These are phyloP conservation scores for Ormyrus thymus DNA, from an alignment of 2,888 invertebrate genomes.

Conservation along the genomic window DNA sequence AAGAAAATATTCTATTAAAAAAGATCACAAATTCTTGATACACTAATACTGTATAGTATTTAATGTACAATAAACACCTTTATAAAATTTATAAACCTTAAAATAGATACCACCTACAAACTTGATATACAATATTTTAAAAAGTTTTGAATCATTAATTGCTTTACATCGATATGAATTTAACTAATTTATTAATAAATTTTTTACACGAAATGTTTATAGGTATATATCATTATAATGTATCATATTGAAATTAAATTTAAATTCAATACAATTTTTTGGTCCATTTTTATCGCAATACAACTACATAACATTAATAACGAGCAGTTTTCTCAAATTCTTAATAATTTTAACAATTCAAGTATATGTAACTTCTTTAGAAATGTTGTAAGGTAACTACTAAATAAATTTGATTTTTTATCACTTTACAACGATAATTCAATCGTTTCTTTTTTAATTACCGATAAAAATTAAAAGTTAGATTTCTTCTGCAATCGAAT, in stretches of 20 bases:
- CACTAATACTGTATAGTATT: conserved; percentile 53
- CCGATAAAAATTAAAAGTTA: conserved; percentile 36
- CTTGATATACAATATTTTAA: conserved; percentile 1
- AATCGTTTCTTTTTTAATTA: conserved; percentile 26
- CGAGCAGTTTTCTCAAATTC: conserved; percentile 44
- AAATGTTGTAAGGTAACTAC: conserved; percentile 52
- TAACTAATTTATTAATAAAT: neutral
- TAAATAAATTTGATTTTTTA: conserved; percentile 48
- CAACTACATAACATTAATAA: conserved; percentile 45
- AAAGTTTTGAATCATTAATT: conserved; percentile 17
- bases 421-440: conserved; percentile 40
- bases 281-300: conserved; percentile 42
- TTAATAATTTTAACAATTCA: conserved; percentile 51
- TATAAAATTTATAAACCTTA: conserved; percentile 32
- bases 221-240: conserved; percentile 21
- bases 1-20: conserved; percentile 46
- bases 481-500: conserved; percentile 29
- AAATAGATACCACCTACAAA: conserved; percentile 26
- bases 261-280: conserved; percentile 49
- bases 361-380: conserved; percentile 33
- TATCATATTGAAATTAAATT: conserved; percentile 37
- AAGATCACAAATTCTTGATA: conserved; percentile 51
- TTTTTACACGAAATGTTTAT: conserved; percentile 4
- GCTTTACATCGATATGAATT: conserved; percentile 3
- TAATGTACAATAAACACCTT: conserved; percentile 19